Evolutionary conservation across 35 echinoderm and acorn worm species (phyloP).

Genomic region (Apostichopus parvimensis): DNA sequence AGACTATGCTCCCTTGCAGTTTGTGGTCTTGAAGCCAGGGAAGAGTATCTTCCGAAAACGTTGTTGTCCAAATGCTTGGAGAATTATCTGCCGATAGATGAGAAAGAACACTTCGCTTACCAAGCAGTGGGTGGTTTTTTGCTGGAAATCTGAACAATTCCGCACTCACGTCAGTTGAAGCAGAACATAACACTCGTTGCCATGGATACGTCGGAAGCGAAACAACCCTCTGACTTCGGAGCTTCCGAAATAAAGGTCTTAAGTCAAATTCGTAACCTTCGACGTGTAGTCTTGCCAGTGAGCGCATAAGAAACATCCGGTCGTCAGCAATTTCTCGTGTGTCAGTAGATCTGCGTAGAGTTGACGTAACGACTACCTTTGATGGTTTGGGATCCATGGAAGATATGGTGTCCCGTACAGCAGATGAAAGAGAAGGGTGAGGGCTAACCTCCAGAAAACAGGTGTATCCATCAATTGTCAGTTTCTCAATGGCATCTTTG

Average conservation of each 20-base stretch:
- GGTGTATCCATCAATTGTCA: slow-evolving; percentile 82
- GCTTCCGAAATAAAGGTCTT: slow-evolving; percentile 73
- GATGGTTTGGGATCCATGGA: slow-evolving; percentile 48
- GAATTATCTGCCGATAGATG: slow-evolving; percentile 74
- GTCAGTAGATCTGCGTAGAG: slow-evolving; percentile 80
- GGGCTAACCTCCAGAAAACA: slow-evolving; percentile 93
- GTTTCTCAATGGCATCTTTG: slow-evolving; percentile 72
- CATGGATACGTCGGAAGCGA: slow-evolving; percentile 93
- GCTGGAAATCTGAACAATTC: slow-evolving; percentile 89
- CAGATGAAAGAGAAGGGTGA: slow-evolving; percentile 80
- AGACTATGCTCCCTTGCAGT: slow-evolving; percentile 88
- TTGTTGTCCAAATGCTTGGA: slow-evolving; percentile 76
- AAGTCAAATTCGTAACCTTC: slow-evolving; percentile 88
- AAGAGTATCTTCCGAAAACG: slow-evolving; percentile 65
- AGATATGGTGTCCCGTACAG: slow-evolving; percentile 75
- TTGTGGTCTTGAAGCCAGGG: slow-evolving; percentile 97
- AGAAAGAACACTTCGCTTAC: slow-evolving; percentile 74
- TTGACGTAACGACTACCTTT: slow-evolving; percentile 77
- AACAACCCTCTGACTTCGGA: slow-evolving; percentile 67
- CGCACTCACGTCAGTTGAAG: slow-evolving; percentile 63
- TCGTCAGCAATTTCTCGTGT: slow-evolving; percentile 86
- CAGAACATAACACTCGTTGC: slow-evolving; percentile 88
- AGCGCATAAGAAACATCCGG: slow-evolving; percentile 78
- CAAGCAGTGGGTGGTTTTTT: slow-evolving; percentile 81
- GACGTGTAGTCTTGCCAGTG: slow-evolving; percentile 85